These are phyloP conservation scores for Pungitius pungitius DNA, from an alignment of 2,113 vertebrate species.

Conservation along the genomic window DNA sequence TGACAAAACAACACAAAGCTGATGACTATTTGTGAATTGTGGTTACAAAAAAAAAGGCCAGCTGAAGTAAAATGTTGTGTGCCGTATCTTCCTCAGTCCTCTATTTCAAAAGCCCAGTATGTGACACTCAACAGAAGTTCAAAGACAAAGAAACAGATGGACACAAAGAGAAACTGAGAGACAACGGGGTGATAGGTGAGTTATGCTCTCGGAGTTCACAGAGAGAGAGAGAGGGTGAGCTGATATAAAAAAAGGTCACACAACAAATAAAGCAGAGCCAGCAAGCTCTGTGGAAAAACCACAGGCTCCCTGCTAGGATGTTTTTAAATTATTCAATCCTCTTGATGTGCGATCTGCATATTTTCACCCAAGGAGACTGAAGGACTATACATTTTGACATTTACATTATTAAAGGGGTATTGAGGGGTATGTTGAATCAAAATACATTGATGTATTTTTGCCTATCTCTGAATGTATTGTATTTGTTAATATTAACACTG, in stretches of 20 bases:
- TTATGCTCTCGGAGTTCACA: conserved; percentile 53
- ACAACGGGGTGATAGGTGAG: conserved; percentile 60
- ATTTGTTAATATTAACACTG: background rate
- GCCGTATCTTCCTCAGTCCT: conserved; percentile 8
- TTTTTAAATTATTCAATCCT: conserved; percentile 35
- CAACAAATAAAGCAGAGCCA: conserved; percentile 47
- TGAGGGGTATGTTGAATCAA: no score
- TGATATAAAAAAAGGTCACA: conserved; percentile 36
- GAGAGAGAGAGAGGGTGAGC: conserved; percentile 34
- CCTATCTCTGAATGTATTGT: no score
- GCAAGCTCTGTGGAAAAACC: conserved; percentile 50
- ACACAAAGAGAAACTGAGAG: conserved; percentile 48
- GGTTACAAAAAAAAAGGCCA: background rate
- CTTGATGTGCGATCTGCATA: conserved; percentile 56
- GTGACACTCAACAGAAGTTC: conserved; percentile 46
- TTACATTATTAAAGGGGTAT: conserved; percentile 38
- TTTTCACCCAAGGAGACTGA: conserved; percentile 29
- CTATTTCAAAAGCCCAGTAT: conserved; percentile 42
- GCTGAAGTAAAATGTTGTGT: conserved; percentile 18
- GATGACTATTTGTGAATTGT: conserved; percentile 19
- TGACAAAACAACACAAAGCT: conserved; percentile 18
- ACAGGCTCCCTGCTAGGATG: conserved; percentile 30
- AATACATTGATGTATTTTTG: no score
- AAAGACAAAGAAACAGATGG: conserved; percentile 67
- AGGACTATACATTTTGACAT: conserved; percentile 45